phyloP scores from a whole-genome alignment of 2,113 vertebrate genomes.

The Corythornis cristatus region DNA sequence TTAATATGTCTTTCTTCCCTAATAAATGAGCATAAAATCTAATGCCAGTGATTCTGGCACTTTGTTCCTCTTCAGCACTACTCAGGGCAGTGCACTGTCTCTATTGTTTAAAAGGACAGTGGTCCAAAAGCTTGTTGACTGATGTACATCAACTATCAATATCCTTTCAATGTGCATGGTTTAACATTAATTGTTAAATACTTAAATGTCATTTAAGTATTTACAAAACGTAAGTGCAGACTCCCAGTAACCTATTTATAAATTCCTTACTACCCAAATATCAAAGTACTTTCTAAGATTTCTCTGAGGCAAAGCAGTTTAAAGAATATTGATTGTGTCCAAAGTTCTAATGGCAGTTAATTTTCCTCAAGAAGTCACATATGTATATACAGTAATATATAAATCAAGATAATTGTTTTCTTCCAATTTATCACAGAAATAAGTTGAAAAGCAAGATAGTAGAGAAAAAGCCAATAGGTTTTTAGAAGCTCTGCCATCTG shows the following conservation, averaged over 20 bases:
- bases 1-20: background rate
- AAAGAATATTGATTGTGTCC: background rate
- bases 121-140: background rate
- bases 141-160: background rate
- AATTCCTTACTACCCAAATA: background rate
- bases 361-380: background rate
- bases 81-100: background rate
- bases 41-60: background rate
- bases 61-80: background rate
- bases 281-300: background rate
- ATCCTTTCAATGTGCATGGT: background rate
- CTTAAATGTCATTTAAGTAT: background rate
- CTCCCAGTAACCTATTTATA: background rate
- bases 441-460: background rate
- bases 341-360: background rate
- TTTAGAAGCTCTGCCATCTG: background rate
- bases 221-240: background rate
- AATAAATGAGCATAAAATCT: background rate
- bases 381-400: background rate
- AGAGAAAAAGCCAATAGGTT: background rate
- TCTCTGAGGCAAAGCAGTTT: background rate
- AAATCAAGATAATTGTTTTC: slow-evolving; percentile 16
- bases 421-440: background rate
- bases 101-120: background rate
- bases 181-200: background rate